Base-by-base conservation (phyloP, 2,797 vertebrate genomes). In the Varecia variegata region DNA sequence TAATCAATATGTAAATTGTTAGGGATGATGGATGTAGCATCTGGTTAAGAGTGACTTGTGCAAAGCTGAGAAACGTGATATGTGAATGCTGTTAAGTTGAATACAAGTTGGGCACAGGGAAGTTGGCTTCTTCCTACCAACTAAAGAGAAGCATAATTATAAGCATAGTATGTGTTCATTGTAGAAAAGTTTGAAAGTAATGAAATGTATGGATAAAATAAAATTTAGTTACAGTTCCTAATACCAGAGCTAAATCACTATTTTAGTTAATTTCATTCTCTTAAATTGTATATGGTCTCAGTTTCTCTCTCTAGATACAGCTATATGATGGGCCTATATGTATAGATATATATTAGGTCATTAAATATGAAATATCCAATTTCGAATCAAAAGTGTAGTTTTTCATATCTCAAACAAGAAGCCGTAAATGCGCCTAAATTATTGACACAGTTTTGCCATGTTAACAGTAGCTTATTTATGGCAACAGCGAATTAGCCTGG, bases 21-120 rank as follows among this genome's bases (percentile, higher is more conserved):
- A 88, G 84, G 62, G 91, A 30, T 92, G 93, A 95, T 90, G 95
- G 85, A 81, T 88, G 30, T 79, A 88, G 25, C 77, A 62, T 96
- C 77, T 97, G 93, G 71, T 81, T 90, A 88, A 81, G 71, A 88
- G 70, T 88, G 54, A 90, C 43, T 62, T 94, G 35, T 74, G 18
- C 82, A 88, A 71, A 96, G 38, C 84, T 96, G 94, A 92, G 77
- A 82, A 38, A 86, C 15, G 17, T 93, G 84, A 62, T 70, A 45
- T 47, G 43, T 88, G 87, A 35, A 35, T 96, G 54, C 71, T 73
- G 60, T 76, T 94, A 80, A 92, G 65, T 71, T 68, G 71, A 74
- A 88, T 88, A 65, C 50, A 90, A 85, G 71, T 56, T 92, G 71
- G 15, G 25, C 86, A 47, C 13, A 77, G 30, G 93, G 70, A 84